Conservation (phyloP, 2,113 vertebrate genomes). For the Sporophila hypoxantha region DNA sequence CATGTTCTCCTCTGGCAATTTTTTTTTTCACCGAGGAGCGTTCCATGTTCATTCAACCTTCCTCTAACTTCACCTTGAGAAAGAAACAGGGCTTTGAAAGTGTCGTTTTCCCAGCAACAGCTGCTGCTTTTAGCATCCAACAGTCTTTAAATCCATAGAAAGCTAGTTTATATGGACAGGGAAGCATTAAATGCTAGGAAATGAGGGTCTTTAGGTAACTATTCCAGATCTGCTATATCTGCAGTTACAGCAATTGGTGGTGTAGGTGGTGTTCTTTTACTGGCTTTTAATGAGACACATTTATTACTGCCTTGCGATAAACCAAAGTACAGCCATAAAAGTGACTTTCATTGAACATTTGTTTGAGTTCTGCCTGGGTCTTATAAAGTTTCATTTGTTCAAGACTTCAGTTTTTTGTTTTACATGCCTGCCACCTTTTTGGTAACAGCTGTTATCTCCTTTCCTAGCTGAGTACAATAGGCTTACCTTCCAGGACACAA, state of each 20-base stretch:
- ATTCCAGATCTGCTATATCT: constrained; percentile 59
- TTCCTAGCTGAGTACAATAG: background rate
- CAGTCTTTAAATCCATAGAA: constrained; percentile 58
- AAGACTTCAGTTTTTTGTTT: constrained; percentile 20
- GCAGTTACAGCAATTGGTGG: constrained; percentile 43
- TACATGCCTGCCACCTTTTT: constrained; percentile 19
- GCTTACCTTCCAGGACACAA: background rate
- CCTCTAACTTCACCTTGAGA: constrained; percentile 42
- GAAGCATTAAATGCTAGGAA: constrained; percentile 63
- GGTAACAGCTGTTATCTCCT: constrained; percentile 57
- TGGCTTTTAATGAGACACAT: constrained; percentile 63
- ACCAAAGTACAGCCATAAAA: constrained; percentile 59
- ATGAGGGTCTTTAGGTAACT: constrained; percentile 62
- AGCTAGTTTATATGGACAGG: constrained; percentile 45
- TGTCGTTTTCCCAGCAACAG: constrained; percentile 42
- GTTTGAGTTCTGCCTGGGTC: constrained; percentile 49
- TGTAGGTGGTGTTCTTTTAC: constrained; percentile 62
- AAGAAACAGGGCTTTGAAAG: constrained; percentile 35
- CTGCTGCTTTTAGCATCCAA: constrained; percentile 56
- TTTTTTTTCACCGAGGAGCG: background rate
- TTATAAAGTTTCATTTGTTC: constrained; percentile 56
- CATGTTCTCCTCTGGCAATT: background rate
- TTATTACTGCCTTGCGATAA: constrained; percentile 64
- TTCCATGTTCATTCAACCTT: constrained; percentile 13
- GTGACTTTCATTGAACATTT: constrained; percentile 61